A percentile compares a stretch with the other conserved stretches of the same genome.
Conservation (phyloP, 2,113 vertebrate species). For the Sprattus sprattus region DNA sequence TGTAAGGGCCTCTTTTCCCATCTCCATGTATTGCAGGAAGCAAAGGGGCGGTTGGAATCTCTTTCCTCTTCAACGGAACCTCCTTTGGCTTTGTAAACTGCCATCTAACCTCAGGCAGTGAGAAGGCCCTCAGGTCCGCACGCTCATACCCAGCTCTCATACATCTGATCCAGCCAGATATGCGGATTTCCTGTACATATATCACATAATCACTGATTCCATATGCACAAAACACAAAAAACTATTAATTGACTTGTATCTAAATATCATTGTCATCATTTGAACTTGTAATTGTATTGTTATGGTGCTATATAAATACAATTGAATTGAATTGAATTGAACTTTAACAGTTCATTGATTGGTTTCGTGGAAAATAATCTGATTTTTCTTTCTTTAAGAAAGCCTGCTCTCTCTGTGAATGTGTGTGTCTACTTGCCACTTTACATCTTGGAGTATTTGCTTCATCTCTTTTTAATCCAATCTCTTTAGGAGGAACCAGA, state of each 20-base stretch:
- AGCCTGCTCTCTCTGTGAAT: conserved; percentile 12
- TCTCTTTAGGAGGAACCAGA: conserved; percentile 75
- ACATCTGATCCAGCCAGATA: not conserved
- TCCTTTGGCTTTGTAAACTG: conserved; percentile 87
- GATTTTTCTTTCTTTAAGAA: not conserved
- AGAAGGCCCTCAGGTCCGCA: not conserved
- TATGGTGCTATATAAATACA: too few species aligned
- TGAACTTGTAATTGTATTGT: too few species aligned
- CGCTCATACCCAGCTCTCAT: not conserved
- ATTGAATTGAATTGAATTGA: too few species aligned
- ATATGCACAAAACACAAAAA: not conserved
- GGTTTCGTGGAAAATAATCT: not conserved
- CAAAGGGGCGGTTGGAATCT: conserved; percentile 83
- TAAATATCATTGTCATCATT: not conserved
- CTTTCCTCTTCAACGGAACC: conserved; percentile 79
- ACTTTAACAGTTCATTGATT: not conserved
- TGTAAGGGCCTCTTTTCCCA: conserved; percentile 14
- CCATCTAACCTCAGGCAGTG: conserved; percentile 81
- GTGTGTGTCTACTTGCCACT: not conserved
- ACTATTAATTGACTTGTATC: too few species aligned
- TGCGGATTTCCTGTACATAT: not conserved
- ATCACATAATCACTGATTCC: not conserved
- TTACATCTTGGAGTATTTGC: not conserved
- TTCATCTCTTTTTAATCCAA: not conserved
- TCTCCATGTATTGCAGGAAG: conserved; percentile 69